Evolutionary conservation across 2,888 invertebrate species (phyloP).

Genomic region (Philopedon plagiatum): DNA sequence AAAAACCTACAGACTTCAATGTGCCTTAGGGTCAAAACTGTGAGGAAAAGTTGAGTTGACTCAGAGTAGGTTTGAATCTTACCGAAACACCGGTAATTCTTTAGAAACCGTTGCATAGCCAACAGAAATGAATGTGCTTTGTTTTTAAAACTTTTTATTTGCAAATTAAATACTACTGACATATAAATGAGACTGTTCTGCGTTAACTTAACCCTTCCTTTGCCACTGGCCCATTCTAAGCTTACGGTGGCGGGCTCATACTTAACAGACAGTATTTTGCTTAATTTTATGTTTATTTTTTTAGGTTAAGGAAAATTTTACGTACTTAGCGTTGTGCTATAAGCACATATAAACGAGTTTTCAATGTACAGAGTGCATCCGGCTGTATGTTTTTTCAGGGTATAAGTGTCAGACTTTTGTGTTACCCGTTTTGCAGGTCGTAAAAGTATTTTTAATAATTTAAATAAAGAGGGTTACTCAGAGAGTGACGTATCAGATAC

Average conservation of each 20-base stretch:
- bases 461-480: too few relatives aligned
- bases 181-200: too few relatives aligned
- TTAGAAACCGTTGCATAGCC: too few relatives aligned
- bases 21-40: constrained; percentile 50
- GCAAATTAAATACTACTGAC: too few relatives aligned
- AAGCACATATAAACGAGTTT: not conserved
- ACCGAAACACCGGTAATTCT: not conserved
- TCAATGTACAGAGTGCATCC: not conserved
- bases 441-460: too few relatives aligned
- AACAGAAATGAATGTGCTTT: too few relatives aligned
- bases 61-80: not conserved
- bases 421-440: too few relatives aligned
- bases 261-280: constrained; percentile 66
- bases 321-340: constrained; percentile 62
- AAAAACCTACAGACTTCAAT: constrained; percentile 53
- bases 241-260: constrained; percentile 65
- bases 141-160: too few relatives aligned
- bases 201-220: constrained; percentile 4
- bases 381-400: too few relatives aligned
- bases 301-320: constrained; percentile 62
- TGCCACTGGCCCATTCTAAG: constrained; percentile 44
- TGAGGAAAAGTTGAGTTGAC: constrained; percentile 25
- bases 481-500: too few relatives aligned
- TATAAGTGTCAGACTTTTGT: too few relatives aligned
- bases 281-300: constrained; percentile 62